Evolutionary conservation across 2,888 invertebrate species (phyloP).

Genomic region (Scaptomyza tumidula): DNA sequence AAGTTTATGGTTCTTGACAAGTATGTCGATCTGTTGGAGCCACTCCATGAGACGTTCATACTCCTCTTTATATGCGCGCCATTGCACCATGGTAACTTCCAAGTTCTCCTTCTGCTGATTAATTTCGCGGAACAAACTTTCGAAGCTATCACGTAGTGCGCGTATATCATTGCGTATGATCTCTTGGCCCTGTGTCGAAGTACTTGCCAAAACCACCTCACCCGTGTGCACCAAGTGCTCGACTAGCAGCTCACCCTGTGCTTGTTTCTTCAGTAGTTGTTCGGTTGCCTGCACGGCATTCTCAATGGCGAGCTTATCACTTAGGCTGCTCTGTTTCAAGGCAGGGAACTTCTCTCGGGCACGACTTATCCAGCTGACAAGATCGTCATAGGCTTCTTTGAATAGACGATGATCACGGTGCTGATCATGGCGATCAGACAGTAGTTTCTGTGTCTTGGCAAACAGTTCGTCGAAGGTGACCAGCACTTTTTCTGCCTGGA

Average conservation of each 20-base stretch:
- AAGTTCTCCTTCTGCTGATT: conserved; percentile 93
- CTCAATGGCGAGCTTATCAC: conserved; percentile 95
- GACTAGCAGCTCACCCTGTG: conserved; percentile 94
- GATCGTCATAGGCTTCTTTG: conserved; percentile 95
- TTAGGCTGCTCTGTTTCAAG: conserved; percentile 92
- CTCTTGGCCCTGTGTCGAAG: conserved; percentile 91
- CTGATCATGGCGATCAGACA: conserved; percentile 92
- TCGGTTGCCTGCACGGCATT: conserved; percentile 95
- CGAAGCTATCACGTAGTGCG: conserved; percentile 93
- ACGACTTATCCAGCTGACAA: conserved; percentile 94
- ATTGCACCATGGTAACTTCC: conserved; percentile 92
- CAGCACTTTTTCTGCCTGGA: conserved; percentile 93
- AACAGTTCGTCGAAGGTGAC: conserved; percentile 92
- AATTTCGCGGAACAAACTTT: conserved; percentile 93
- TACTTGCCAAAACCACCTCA: conserved; percentile 93
- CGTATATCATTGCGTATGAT: conserved; percentile 93
- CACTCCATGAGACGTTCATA: conserved; percentile 96
- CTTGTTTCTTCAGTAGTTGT: conserved; percentile 93
- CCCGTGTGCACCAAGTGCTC: conserved; percentile 95
- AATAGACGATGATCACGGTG: conserved; percentile 94
- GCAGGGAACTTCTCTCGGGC: conserved; percentile 95
- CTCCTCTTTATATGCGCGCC: conserved; percentile 96
- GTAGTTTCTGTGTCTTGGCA: conserved; percentile 90
- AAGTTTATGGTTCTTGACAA: conserved; percentile 95
- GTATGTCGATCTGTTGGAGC: conserved; percentile 95